Conservation (phyloP, 1,140 invertebrate species). For the Drosophila rufa region DNA sequence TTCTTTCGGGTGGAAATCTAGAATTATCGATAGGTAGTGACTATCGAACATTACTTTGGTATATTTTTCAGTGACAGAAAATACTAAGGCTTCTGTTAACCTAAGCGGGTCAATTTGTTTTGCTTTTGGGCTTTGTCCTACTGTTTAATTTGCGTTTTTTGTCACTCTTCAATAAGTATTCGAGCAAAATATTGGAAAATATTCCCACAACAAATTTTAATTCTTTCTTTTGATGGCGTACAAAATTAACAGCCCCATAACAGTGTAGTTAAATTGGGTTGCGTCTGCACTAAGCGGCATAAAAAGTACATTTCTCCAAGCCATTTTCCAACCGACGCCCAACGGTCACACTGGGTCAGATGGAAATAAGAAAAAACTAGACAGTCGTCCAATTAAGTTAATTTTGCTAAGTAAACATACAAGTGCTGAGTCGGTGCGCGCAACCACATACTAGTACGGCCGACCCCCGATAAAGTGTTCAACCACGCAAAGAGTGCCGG, state of each 20-base stretch:
- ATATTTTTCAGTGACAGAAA: not conserved
- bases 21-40: not conserved
- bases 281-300: not conserved
- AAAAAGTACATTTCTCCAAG: not conserved
- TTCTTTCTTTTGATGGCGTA: not conserved
- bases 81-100: not conserved
- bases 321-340: not conserved
- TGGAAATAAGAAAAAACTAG: slow-evolving; percentile 30
- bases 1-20: not conserved
- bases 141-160: not conserved
- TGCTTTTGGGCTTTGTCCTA: not conserved
- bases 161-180: not conserved
- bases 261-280: not conserved
- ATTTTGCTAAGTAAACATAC: slow-evolving; percentile 48
- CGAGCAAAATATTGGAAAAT: not conserved
- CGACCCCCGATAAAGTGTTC: slow-evolving; percentile 9
- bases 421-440: slow-evolving; percentile 23
- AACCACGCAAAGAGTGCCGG: not conserved
- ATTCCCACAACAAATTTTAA: not conserved
- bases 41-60: not conserved
- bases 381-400: slow-evolving; percentile 41
- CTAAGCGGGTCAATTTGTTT: not conserved
- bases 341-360: slow-evolving; percentile 17
- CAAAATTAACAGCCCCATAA: not conserved
- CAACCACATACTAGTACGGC: not conserved